Evolutionary conservation across 2,888 invertebrate genomes (phyloP), one percentile per base, ranked within the genome.

Genomic region (Bedellia somnulentella): DNA sequence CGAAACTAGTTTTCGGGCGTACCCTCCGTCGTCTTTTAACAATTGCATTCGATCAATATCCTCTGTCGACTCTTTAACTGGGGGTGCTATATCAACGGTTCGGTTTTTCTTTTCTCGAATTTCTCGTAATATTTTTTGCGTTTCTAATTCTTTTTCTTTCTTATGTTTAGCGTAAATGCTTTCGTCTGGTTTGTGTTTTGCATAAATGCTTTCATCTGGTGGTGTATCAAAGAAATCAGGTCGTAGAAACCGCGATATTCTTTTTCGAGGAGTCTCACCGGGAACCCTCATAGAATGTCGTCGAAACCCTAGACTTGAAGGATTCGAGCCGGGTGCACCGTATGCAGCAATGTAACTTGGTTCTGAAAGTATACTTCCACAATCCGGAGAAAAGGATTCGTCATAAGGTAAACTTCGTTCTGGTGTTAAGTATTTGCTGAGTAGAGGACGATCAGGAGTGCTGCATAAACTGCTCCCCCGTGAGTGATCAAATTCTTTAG

Each of bases 211-310:
- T 43, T 87, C 87, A 34, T 85, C 85, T 12, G 79, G 57, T 5
- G 83, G 80, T 2, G 83, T 67, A 38, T 89, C 87, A 49, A 83
- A 87, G 51, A 89, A 89, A 55, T 90, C 89, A 1, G 89, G 86
- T 16, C 89, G 78, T 34, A 90, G 60, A 57, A 89, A 89, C 33
- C 90, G 70, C 5, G 86, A 87, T 34, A 86, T 80, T 37, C 85
- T 79, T 29, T 83, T 80, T 32, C 79, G 79, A 18, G 75, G 67
- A 32, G 75, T 71, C 15, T 73, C 67, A 15, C 44, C 45, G 3
- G 52, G 37, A 26, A 54, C 47, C 31, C 59, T 55, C 42, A 60
- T 42, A 24, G 63, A 58, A 45, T 57, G 58, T 2, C 66, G 59
- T 8, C 63, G 53, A 33, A 51, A 36, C 13, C 34, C 39, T 24